These are phyloP conservation scores for Orcinus orca DNA, from an alignment of 2,113 vertebrate species.

Conservation along the genomic window DNA sequence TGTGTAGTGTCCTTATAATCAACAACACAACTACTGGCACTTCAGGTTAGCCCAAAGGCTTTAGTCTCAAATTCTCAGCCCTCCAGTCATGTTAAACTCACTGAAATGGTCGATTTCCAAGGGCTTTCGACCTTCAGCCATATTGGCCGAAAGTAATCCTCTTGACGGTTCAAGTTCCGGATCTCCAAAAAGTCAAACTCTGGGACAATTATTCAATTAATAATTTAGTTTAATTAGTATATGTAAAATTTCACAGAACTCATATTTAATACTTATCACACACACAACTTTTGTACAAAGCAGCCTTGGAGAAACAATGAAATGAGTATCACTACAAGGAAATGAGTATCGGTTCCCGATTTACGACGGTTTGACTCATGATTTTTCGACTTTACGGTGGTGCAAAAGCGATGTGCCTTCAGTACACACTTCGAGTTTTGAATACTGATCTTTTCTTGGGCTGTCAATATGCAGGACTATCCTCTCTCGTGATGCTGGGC, in stretches of 20 bases:
- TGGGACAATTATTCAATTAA: neutral
- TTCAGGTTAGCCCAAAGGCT: neutral
- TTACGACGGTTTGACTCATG: too few relatives aligned
- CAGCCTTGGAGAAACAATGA: neutral
- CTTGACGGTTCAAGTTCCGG: neutral
- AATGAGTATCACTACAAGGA: neutral
- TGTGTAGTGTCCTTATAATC: neutral
- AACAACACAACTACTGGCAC: neutral
- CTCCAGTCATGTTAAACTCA: neutral
- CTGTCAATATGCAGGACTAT: too few relatives aligned
- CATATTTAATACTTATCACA: neutral
- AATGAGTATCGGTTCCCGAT: neutral
- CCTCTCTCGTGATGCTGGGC: too few relatives aligned
- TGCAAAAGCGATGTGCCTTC: too few relatives aligned
- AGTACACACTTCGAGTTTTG: too few relatives aligned
- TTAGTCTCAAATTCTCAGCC: neutral
- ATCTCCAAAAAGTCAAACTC: neutral
- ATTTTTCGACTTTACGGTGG: too few relatives aligned
- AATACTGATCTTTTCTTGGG: too few relatives aligned
- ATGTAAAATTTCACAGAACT: neutral
- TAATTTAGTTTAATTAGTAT: neutral
- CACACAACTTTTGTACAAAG: neutral
- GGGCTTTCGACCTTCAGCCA: neutral
- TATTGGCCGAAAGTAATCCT: neutral
- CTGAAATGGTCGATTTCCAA: neutral